Evolutionary conservation across 2,888 invertebrate species (phyloP), one percentile per base, ranked within the genome.

Genomic region (Nymphalis polychloros): DNA sequence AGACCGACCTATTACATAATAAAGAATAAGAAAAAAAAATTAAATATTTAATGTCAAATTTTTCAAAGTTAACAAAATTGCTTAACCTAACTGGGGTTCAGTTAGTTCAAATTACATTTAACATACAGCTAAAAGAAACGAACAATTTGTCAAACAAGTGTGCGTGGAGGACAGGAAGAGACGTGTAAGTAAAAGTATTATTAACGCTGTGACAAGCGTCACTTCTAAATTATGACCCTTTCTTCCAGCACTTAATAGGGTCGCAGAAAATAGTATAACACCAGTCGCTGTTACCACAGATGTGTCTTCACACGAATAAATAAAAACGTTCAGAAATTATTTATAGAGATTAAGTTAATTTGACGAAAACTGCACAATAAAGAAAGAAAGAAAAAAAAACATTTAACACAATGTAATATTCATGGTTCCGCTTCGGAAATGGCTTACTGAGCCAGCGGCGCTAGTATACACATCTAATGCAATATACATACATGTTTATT

Each of bases 121-220:
- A 13, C 13, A 41, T 13, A 41, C 13, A 20, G 13, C 23, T 16
- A 5, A 27, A 53, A 71, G 59, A 64, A 19, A 67, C 52, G 67
- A 64, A 62, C 57, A 50, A 67, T 69, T 69, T 67, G 55, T 67
- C 69, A 67, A n/a, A 41, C 48, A 31, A 50, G 19, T 48, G 35
- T 60, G 64, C 64, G 47, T 64, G 64, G 13, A 31, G 23, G 23
- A 52, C 52, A 6, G 19, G 53, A 49, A 59, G 68, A 48, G 49
- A 49, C 62, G 10, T 71, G 62, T 71, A 64, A 71, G 69, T 67
- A 69, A 64, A 55, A 63, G 69, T 67, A 65, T 72, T 69, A 69
- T 72, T 72, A 72, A 72, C 72, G 71, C 69, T 60, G 62, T 67
- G 69, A 72, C 72, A 67, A 69, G 69, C 72, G 63, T 69, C 72